Percentiles rank a stretch among this genome's conserved stretches.
phyloP scores from a whole-genome alignment of 2,797 vertebrate genomes.

The Micrastur ruficollis region DNA sequence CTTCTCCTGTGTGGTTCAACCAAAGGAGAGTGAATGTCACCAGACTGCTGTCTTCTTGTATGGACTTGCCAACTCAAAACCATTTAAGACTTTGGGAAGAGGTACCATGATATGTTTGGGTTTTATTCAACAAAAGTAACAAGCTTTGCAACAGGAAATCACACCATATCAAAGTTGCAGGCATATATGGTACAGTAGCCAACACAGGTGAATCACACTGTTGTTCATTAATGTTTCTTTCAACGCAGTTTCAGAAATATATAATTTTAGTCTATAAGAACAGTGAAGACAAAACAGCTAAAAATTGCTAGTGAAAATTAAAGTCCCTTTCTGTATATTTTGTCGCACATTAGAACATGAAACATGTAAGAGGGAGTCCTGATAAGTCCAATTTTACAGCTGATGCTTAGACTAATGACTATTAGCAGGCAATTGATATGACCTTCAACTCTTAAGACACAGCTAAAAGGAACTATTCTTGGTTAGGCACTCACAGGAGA shows the following conservation, averaged over 20 bases:
- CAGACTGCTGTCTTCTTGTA: neutral
- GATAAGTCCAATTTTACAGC: neutral
- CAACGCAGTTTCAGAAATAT: neutral
- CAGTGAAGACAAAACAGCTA: neutral
- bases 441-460: neutral
- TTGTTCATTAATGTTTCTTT: neutral
- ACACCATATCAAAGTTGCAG: neutral
- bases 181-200: too few species aligned
- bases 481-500: neutral
- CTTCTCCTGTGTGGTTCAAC: neutral
- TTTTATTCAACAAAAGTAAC: neutral
- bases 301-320: neutral
- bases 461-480: neutral
- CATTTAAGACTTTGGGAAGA: neutral
- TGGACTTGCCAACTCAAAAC: neutral
- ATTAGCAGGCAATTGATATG: neutral
- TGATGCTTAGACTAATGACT: neutral
- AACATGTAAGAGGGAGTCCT: neutral
- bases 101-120: fast-evolving
- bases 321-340: neutral
- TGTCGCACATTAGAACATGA: neutral
- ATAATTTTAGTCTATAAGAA: neutral
- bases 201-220: neutral
- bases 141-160: neutral
- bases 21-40: neutral